Evolutionary conservation across 2,113 vertebrate genomes (phyloP), one percentile per base, ranked within the genome.

Genomic region (Pseudorasbora parva): DNA sequence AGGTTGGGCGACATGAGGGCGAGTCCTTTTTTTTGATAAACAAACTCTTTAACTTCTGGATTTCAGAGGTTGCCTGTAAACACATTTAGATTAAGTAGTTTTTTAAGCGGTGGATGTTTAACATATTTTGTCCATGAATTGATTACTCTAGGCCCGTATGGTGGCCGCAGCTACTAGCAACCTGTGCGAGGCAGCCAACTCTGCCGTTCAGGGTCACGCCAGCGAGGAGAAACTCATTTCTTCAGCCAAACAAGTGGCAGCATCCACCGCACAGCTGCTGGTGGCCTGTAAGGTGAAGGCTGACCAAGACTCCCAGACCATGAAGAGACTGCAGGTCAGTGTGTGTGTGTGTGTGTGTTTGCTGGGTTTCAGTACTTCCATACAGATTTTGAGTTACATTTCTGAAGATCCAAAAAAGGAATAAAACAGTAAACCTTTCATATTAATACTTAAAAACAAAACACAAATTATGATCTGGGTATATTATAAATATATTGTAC

Each of bases 281-380:
- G 98, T 99, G 88, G 98, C 98, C 90, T 99, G 98, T 91, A 99
- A 99, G 90, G 98, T 99, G 88, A 99, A 99, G 92, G 98, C 98
- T 6, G 97, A 98, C 92, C 97, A 98, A 11, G 97, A 99, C 90
- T 99, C 98, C 0, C 97, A 99, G 91, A 97, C 97, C 88, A 99
- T 99, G 98, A 98, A 96, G 91, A 93, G 98, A 72, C 95, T 99
- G 43, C 98, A 99, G 97, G 98, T 99, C 81, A 90, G 93, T n/a
- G 49, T 37, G n/a, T 33, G 47, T 15, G 12, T 23, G 21, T 25
- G 23, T 41, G 21, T 19, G 57, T 51, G 59, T 49, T 47, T 57
- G 27, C 15, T 54, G 56, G n/a, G 14, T 54, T 54, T 54, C 51
- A 21, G 6, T 8, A 62, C 8, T 37, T 8, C 0, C 62, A 19